Conservation (phyloP, 2,113 vertebrate species). For the Kryptolebias marmoratus region DNA sequence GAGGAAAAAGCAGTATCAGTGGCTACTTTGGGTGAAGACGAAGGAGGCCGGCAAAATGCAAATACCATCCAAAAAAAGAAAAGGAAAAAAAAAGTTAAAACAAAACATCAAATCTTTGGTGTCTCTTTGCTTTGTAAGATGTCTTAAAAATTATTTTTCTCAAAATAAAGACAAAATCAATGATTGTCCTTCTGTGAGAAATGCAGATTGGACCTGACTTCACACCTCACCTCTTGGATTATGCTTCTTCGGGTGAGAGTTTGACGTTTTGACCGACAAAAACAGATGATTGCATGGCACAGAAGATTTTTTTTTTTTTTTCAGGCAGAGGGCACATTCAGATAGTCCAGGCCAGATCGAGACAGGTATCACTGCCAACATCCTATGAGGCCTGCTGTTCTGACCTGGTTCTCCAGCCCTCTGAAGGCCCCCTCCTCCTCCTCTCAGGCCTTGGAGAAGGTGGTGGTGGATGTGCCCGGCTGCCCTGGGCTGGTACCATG, state of each 20-base stretch:
- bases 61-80: constrained; percentile 55
- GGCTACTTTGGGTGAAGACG: constrained; percentile 57
- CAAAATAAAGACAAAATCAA: constrained; percentile 64
- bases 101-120: constrained; percentile 77
- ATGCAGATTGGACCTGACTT: constrained; percentile 75
- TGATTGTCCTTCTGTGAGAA: constrained; percentile 76
- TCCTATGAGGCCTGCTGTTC: constrained; percentile 41
- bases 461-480: constrained; percentile 86
- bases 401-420: constrained; percentile 45
- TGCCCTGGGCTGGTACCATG: constrained; percentile 86
- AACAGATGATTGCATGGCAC: constrained; percentile 80
- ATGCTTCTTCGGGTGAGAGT: constrained; percentile 68
- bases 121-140: constrained; percentile 74
- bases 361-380: constrained; percentile 52
- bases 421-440: constrained; percentile 51
- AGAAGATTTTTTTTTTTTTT: constrained; percentile 60
- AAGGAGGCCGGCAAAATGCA: constrained; percentile 49
- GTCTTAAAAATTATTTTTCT: constrained; percentile 62
- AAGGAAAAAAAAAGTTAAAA: neutral
- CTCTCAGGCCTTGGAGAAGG: constrained; percentile 98
- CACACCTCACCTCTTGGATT: constrained; percentile 63
- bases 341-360: constrained; percentile 52
- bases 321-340: constrained; percentile 62
- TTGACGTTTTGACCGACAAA: constrained; percentile 71
- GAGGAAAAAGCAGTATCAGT: constrained; percentile 46